These are phyloP conservation scores for Syngnathus typhle DNA, from an alignment of 2,113 vertebrate genomes.

Conservation along the genomic window DNA sequence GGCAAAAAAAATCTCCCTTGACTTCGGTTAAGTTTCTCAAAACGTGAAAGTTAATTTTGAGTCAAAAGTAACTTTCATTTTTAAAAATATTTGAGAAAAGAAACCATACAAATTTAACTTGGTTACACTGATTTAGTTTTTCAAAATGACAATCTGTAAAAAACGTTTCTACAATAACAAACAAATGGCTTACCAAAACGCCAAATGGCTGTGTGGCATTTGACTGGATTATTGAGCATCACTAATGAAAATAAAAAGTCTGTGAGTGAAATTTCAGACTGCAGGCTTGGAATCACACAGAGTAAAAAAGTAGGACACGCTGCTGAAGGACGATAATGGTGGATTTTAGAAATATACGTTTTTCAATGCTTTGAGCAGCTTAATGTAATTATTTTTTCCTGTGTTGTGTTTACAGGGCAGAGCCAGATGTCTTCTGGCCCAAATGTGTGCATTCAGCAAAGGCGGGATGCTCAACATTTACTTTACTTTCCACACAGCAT, in stretches of 20 bases:
- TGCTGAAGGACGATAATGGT: conserved; percentile 3
- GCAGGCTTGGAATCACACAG: not conserved
- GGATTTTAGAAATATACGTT: conserved; percentile 8
- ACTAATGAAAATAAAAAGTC: conserved; percentile 1
- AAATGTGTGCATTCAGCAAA: not conserved
- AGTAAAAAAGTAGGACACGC: not conserved
- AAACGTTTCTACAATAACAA: not conserved
- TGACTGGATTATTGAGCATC: conserved; percentile 3
- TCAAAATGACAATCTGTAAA: not conserved
- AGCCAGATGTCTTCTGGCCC: not conserved
- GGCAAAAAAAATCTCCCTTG: no score
- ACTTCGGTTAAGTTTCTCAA: no score
- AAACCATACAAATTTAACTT: not conserved
- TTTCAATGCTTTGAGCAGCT: not conserved
- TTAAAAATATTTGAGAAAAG: no score
- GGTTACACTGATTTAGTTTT: not conserved
- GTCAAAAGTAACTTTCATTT: no score
- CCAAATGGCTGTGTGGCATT: not conserved
- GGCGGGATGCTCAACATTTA: not conserved
- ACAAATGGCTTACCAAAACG: not conserved
- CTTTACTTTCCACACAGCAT: conserved; percentile 51
- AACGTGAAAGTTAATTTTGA: no score
- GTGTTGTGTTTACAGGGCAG: not conserved
- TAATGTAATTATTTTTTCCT: not conserved
- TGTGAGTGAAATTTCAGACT: not conserved